A percentile compares a stretch with the other conserved stretches of the same genome.
These are phyloP conservation scores for Oligia latruncula DNA, from an alignment of 2,888 invertebrate genomes.

Conservation along the genomic window DNA sequence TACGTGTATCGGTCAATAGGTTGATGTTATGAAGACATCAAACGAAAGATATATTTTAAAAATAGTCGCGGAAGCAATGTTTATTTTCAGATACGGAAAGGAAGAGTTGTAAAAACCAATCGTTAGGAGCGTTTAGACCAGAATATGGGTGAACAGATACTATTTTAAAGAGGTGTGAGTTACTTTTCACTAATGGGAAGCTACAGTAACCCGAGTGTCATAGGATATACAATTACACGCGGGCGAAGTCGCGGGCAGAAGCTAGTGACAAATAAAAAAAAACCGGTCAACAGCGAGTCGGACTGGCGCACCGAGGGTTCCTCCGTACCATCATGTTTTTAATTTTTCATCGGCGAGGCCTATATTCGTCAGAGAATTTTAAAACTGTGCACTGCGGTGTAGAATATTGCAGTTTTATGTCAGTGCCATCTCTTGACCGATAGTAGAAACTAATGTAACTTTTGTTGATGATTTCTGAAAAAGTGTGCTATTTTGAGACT, in stretches of 20 bases:
- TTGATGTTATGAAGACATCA: conserved; percentile 53
- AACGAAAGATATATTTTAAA: conserved; percentile 42
- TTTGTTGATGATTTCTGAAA: too few species aligned
- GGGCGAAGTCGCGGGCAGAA: background rate
- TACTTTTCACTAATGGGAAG: background rate
- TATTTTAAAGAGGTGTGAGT: background rate
- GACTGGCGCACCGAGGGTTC: too few species aligned
- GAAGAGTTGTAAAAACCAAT: conserved; percentile 49
- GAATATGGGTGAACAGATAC: conserved; percentile 30
- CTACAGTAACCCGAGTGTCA: background rate
- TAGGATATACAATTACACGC: background rate
- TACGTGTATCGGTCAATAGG: conserved; percentile 44
- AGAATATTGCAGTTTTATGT: too few species aligned
- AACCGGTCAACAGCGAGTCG: too few species aligned
- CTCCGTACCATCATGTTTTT: too few species aligned
- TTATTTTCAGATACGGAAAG: conserved; percentile 62
- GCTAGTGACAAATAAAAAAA: background rate
- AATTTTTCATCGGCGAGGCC: too few species aligned
- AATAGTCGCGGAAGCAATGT: conserved; percentile 65
- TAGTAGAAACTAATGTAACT: too few species aligned
- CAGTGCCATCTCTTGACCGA: too few species aligned
- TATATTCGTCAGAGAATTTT: too few species aligned
- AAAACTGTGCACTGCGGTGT: too few species aligned
- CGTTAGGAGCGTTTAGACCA: conserved; percentile 13
- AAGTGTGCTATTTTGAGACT: too few species aligned